phyloP scores from a whole-genome alignment of 1,140 invertebrate species.

The Eurosta solidaginis region DNA sequence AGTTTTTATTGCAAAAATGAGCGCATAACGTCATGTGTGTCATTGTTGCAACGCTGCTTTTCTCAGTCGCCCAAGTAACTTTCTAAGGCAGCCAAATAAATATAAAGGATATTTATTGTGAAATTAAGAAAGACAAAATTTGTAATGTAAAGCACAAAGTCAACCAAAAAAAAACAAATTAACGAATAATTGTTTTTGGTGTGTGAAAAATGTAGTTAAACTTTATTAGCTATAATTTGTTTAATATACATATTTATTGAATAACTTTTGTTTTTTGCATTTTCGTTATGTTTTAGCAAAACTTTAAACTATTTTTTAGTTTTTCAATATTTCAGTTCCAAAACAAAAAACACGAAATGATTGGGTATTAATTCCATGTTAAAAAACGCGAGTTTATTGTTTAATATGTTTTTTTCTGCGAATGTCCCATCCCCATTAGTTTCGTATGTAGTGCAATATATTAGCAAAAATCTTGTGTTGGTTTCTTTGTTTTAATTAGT shows the following conservation, averaged over 20 bases:
- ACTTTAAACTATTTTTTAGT: too few species aligned
- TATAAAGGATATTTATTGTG: too few species aligned
- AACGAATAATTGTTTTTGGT: not conserved
- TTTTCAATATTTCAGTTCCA: too few species aligned
- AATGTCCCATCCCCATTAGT: not conserved
- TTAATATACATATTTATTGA: not conserved
- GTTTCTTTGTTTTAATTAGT: conserved; percentile 27
- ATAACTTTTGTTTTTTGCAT: too few species aligned
- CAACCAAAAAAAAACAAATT: not conserved
- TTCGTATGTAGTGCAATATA: conserved; percentile 7
- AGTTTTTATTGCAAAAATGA: too few species aligned
- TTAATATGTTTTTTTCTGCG: not conserved
- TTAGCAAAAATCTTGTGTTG: conserved; percentile 15
- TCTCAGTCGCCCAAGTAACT: too few species aligned
- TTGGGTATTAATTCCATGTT: not conserved
- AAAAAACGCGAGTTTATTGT: not conserved
- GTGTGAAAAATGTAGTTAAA: not conserved
- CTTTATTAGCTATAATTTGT: too few species aligned
- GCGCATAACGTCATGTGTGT: too few species aligned
- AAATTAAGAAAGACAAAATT: too few species aligned
- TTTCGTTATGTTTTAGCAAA: not conserved
- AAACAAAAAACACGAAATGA: too few species aligned
- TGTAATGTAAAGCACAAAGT: conserved; percentile 15
- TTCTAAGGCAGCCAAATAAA: too few species aligned
- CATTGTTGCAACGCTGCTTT: too few species aligned